Conservation (phyloP, 37 sponge, comb jelly and placozoan genomes). For the Cliona cf. orientalis region DNA sequence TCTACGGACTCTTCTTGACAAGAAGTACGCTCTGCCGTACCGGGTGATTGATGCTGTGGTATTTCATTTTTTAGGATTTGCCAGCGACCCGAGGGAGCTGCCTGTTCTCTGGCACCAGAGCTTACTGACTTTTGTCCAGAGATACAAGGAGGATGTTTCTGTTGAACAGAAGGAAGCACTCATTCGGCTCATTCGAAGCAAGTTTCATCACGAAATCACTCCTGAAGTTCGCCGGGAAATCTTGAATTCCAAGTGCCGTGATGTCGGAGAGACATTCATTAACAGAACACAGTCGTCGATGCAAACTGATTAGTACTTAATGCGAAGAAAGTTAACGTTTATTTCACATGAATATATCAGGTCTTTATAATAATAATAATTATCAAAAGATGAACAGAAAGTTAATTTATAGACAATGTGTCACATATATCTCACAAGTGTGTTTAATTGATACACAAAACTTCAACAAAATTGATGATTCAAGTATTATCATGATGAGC, state of each 20-base stretch:
- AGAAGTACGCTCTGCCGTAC: conserved; percentile 97
- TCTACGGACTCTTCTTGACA: conserved; percentile 91
- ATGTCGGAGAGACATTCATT: conserved; percentile 45
- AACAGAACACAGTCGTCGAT: conserved; percentile 19
- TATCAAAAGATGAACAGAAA: not conserved
- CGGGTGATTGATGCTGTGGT: conserved; percentile 91
- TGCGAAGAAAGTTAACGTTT: not conserved
- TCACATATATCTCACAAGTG: too few species aligned
- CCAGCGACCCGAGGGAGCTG: conserved; percentile 65
- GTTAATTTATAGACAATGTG: not conserved
- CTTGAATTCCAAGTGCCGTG: conserved; percentile 86
- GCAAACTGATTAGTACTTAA: conserved; percentile 8
- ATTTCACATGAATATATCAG: not conserved
- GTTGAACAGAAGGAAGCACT: conserved; percentile 92
- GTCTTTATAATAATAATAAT: not conserved
- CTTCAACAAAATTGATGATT: not conserved
- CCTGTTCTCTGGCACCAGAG: conserved; percentile 98
- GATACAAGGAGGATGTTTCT: conserved; percentile 95
- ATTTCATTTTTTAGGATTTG: conserved; percentile 83
- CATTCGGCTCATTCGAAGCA: conserved; percentile 70
- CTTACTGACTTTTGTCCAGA: conserved; percentile 89
- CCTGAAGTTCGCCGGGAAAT: conserved; percentile 82
- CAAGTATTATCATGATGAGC: not conserved
- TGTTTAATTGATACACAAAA: not conserved
- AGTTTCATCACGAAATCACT: conserved; percentile 69